Conservation (phyloP, 2,113 vertebrate species). For the Myotis lucifugus region DNA sequence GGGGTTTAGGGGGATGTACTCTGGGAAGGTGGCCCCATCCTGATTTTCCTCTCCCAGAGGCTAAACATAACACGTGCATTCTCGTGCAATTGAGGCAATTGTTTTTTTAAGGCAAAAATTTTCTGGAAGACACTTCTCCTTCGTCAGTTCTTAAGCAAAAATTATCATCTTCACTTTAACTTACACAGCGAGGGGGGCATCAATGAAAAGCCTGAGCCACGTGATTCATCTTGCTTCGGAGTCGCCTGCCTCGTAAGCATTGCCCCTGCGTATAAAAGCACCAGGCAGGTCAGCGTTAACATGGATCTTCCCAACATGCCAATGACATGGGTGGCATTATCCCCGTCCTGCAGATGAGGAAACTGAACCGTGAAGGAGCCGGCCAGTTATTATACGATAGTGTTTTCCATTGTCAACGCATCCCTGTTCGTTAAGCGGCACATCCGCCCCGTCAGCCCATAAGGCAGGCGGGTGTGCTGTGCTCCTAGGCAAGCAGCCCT, state of each 20-base stretch:
- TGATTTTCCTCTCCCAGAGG: not conserved
- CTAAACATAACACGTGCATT: not conserved
- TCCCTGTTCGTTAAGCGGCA: not conserved
- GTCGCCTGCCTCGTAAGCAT: accelerated
- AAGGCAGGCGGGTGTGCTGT: not conserved
- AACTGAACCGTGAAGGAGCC: not conserved
- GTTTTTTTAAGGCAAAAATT: not conserved
- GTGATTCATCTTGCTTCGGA: not conserved
- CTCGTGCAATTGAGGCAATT: not conserved
- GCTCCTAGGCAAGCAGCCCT: not conserved
- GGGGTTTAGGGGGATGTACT: not conserved
- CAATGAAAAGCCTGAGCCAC: not conserved
- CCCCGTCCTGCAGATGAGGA: not conserved
- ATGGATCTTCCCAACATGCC: not conserved
- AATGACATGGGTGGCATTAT: not conserved
- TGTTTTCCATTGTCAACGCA: slow-evolving; percentile 18
- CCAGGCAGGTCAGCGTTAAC: not conserved
- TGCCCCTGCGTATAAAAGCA: not conserved
- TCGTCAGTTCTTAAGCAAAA: not conserved
- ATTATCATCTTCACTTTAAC: not conserved
- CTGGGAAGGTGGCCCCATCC: not conserved
- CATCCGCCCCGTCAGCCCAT: not conserved
- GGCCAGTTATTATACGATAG: not conserved
- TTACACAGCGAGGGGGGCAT: not conserved
- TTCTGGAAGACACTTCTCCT: not conserved